Evolutionary conservation across 2,888 invertebrate species (phyloP), one percentile per base, ranked within the genome.

Genomic region (Dexiosoma caninum): DNA sequence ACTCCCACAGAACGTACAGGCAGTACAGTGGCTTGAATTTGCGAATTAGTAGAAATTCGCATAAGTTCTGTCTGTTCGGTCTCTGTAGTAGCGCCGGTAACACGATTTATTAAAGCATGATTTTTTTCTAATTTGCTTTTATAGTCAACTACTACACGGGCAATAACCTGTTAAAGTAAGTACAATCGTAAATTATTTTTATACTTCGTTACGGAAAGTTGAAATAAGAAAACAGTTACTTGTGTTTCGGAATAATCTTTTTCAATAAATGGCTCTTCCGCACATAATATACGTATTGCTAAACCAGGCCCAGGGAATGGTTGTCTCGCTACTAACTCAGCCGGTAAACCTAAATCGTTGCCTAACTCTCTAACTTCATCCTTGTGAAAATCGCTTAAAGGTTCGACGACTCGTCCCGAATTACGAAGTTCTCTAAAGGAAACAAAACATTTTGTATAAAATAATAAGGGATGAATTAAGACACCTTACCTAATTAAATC

Each of bases 281-380:
- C 97, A 91, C 99, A 99, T 40, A 99, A 92, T 80, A 99, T 95
- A 83, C 99, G 93, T 87, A 99, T 98, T 46, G 99, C 98, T 81
- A 99, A 92, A 12, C 99, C 99, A 14, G 99, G 99, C 2, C 99
- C 98, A 16, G 99, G 99, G 91, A 99, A 99, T 51, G 99, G 99
- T 91, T 99, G 99, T 83, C 99, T 92, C 91, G 96, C 94, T 77
- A 99, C 96, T 84, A 99, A 91, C 84, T 95, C 94, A 44, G 93
- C 90, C 9, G 98, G 96, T 82, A 99, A 92, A 0, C 98, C 98
- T 75, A 99, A 92, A 91, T 97, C 97, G 86, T 93, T 91, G 64
- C 99, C 99, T 83, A 99, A 91, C 74, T 93, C 93, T 76, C 99
- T 93, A 21, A 97, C 95, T 92, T 99, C 99, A 88, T 99, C 99